Evolutionary conservation across 2,797 vertebrate species (phyloP).

Genomic region (Pygocentrus nattereri): DNA sequence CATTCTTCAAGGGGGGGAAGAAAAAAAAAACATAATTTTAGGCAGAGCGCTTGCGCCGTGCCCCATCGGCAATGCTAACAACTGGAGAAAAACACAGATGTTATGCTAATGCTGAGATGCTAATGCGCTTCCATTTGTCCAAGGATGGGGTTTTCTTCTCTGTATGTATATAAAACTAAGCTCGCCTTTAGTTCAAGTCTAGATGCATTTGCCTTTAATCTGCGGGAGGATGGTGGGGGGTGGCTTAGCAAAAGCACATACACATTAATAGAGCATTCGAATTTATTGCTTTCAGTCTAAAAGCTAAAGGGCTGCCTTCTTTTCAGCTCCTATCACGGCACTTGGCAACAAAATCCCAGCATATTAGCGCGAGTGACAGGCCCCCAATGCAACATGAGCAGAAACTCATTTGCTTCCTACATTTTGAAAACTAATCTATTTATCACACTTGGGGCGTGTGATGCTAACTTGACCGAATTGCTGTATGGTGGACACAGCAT

Average conservation of each 20-base stretch:
- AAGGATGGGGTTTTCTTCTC: conserved; percentile 35
- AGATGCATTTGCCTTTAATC: conserved; percentile 77
- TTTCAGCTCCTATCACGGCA: conserved; percentile 71
- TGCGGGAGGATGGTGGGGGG: conserved; percentile 42
- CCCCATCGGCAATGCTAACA: not conserved
- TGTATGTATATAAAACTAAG: conserved; percentile 62
- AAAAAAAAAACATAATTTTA: conserved; percentile 32
- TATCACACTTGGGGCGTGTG: conserved; percentile 75
- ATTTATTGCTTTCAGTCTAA: conserved; percentile 79
- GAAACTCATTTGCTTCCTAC: conserved; percentile 77
- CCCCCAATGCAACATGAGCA: conserved; percentile 67
- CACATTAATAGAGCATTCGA: conserved; percentile 72
- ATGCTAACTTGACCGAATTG: conserved; percentile 76
- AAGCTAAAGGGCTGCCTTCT: conserved; percentile 73
- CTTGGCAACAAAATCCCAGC: conserved; percentile 74
- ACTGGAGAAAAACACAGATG: conserved; percentile 31
- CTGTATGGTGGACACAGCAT: conserved; percentile 72
- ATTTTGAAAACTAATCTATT: conserved; percentile 83
- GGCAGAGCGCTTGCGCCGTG: not conserved
- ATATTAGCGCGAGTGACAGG: conserved; percentile 81
- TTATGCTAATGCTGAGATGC: conserved; percentile 57
- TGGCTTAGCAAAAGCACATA: conserved; percentile 72
- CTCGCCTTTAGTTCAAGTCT: conserved; percentile 23
- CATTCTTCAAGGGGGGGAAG: conserved; percentile 34
- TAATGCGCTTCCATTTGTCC: conserved; percentile 30